Conservation (phyloP, 1,140 invertebrate genomes). For the Prorops nasuta region DNA sequence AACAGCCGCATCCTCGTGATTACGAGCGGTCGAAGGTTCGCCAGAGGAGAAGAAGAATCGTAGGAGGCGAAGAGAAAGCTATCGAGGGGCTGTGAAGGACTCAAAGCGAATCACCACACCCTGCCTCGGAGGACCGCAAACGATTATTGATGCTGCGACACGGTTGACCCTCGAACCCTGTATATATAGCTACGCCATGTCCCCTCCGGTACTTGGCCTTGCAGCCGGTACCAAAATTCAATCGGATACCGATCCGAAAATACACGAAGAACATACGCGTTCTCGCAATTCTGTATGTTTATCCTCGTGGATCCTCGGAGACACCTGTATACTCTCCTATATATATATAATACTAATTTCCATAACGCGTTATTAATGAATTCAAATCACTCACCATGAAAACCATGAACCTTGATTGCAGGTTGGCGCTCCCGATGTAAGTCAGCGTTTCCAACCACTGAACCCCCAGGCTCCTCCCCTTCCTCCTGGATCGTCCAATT, state of each 20-base stretch:
- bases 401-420: slow-evolving; percentile 61
- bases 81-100: slow-evolving; percentile 15
- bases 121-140: slow-evolving; percentile 45
- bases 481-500: slow-evolving; percentile 23
- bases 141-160: slow-evolving; percentile 49
- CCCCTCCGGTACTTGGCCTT: too few species aligned
- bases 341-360: too few species aligned
- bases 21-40: too few species aligned
- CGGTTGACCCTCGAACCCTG: slow-evolving; percentile 42
- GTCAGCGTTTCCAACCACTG: slow-evolving; percentile 54
- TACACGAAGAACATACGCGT: too few species aligned
- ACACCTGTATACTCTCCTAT: too few species aligned
- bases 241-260: too few species aligned
- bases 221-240: too few species aligned
- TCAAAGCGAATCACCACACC: slow-evolving; percentile 36
- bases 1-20: slow-evolving; percentile 7
- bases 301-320: too few species aligned
- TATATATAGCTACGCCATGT: slow-evolving; percentile 12
- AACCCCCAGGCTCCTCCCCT: slow-evolving; percentile 31
- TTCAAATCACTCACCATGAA: slow-evolving; percentile 54
- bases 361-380: too few species aligned
- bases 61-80: slow-evolving; percentile 15
- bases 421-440: slow-evolving; percentile 57
- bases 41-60: slow-evolving; percentile 11
- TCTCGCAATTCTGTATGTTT: too few species aligned